Base-by-base conservation (phyloP, 1,140 invertebrate genomes). In the Lordiphosa mommai region DNA sequence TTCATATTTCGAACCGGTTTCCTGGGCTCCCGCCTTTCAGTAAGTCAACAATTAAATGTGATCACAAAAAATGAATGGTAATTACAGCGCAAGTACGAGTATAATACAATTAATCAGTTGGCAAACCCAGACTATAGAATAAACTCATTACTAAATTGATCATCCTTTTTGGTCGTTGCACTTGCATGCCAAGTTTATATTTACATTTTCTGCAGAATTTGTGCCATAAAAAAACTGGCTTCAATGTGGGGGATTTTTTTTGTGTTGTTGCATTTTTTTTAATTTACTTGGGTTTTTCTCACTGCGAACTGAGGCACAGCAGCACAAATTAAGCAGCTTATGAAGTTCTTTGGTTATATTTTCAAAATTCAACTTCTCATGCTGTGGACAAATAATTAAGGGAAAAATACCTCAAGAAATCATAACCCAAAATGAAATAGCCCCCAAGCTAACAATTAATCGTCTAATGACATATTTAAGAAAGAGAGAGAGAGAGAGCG, bases 171-270 rank as follows among this genome's bases (percentile, higher is more conserved):
- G 6, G 6, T 27, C 33, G 8, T 8, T 32, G n/a, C 44, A 61
- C 67, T 72, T 57, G 49, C 64, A 51, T 64, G 9, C 9, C 2
- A 37, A 52, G 36, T 46, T 32, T 44, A 12, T 44, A 32, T 43
- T 20, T 5, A 1, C 6, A 43, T 63, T 6, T 27, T 70, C 52
- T 79, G 68, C 68, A 72, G 73, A 79, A 67, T 30, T 43, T 16
- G 48, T 23, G 20, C 20, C 20, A 23, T 23, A 4, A 56, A 3
- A 27, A 48, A 77, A 79, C 63, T 80, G 30, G 74, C 20, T 59
- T 47, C 20, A 8, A 1, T 8, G 33, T 0, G 68, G 59, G 40
- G 36, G 29, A 64, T 72, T 76, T 13, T 72, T 73, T 61, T 67
- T 37, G 16, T 36, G 30, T 9, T 32, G 33, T 46, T 47, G 50